phyloP scores from a whole-genome alignment of 92 coral and sea anemone species.

The Palythoa grandis region DNA sequence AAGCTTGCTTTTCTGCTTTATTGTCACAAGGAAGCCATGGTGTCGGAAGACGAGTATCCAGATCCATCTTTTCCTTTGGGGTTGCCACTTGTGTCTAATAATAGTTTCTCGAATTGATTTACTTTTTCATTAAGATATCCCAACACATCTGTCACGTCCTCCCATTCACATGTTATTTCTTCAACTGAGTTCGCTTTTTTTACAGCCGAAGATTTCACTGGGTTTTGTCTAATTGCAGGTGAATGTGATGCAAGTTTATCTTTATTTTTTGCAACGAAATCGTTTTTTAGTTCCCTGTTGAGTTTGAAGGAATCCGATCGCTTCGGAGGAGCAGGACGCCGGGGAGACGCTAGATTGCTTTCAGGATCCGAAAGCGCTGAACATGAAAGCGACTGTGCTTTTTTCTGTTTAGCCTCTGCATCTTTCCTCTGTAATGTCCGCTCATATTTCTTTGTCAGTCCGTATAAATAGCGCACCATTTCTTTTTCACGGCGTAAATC shows the following conservation, averaged over 20 bases:
- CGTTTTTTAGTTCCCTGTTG: conserved; percentile 60
- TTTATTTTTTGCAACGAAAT: conserved; percentile 64
- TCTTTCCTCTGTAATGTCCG: conserved; percentile 90
- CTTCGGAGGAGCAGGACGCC: conserved; percentile 87
- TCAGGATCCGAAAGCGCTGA: conserved; percentile 51
- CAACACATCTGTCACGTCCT: conserved; percentile 88
- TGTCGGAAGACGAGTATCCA: conserved; percentile 81
- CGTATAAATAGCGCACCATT: conserved; percentile 84
- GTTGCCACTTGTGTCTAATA: conserved; percentile 81
- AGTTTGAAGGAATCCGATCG: conserved; percentile 86
- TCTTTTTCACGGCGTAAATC: conserved; percentile 85
- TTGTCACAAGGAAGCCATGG: conserved; percentile 64
- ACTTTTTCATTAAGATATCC: conserved; percentile 91
- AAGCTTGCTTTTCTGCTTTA: not conserved
- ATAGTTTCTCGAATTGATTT: conserved; percentile 85
- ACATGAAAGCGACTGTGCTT: conserved; percentile 24
- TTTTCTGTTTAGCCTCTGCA: conserved; percentile 73
- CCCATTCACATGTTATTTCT: conserved; percentile 79
- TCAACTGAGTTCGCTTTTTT: conserved; percentile 62
- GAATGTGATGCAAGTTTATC: conserved; percentile 38
- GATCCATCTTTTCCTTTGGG: conserved; percentile 66
- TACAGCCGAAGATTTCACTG: conserved; percentile 49
- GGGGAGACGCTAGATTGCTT: conserved; percentile 33
- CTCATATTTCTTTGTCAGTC: conserved; percentile 85
- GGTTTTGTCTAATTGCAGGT: conserved; percentile 34